Conservation (phyloP, 2,797 vertebrate species). For the Lithobates sylvaticus region DNA sequence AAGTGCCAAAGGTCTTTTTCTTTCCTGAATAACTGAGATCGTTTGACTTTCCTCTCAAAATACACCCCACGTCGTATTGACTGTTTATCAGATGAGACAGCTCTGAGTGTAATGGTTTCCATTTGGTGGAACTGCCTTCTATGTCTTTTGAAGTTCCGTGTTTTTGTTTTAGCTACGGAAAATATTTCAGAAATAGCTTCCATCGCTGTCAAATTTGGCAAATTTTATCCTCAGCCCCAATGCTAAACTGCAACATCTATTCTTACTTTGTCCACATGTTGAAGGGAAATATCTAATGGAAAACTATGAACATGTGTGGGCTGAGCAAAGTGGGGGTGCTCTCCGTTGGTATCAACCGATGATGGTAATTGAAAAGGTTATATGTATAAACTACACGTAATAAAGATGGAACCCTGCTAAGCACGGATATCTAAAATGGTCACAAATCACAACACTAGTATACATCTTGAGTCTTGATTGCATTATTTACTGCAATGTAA, state of each 20-base stretch:
- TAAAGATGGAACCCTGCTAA: too few species aligned
- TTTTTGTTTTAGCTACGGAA: slow-evolving; percentile 33
- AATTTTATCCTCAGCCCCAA: background rate
- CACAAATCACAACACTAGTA: too few species aligned
- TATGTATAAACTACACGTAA: background rate
- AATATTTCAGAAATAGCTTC: slow-evolving; percentile 28
- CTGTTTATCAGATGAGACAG: slow-evolving; percentile 42
- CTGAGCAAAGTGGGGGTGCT: slow-evolving; percentile 3
- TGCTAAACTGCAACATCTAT: slow-evolving; percentile 4
- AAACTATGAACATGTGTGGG: slow-evolving; percentile 13
- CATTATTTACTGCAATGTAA: too few species aligned
- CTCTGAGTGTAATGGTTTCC: slow-evolving; percentile 43
- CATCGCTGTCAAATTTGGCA: background rate
- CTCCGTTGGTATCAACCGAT: background rate
- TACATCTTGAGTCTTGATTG: too few species aligned
- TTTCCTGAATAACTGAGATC: slow-evolving; percentile 7
- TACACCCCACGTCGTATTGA: slow-evolving; percentile 10
- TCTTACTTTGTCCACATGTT: slow-evolving; percentile 10
- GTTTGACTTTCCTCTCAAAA: slow-evolving; percentile 31
- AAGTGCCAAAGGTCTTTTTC: background rate
- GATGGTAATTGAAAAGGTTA: background rate
- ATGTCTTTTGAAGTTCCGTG: slow-evolving; percentile 24
- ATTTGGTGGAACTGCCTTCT: slow-evolving; percentile 35
- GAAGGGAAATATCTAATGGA: slow-evolving; percentile 16
- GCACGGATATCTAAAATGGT: too few species aligned